These are phyloP conservation scores for Helogale parvula DNA, from an alignment of 2,113 vertebrate species.

Conservation along the genomic window DNA sequence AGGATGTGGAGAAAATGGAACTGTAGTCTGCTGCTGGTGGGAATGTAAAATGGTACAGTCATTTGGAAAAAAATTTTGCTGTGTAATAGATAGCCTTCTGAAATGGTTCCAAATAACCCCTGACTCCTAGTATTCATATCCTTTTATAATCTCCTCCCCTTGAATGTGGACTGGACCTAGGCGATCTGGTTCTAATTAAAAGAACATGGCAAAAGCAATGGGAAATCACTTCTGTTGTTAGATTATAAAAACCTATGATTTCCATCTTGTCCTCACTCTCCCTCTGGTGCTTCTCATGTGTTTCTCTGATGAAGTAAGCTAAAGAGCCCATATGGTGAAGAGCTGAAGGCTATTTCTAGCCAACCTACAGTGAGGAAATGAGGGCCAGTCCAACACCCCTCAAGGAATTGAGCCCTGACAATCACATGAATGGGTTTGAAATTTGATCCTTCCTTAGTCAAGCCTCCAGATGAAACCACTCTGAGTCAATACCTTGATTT, in stretches of 20 bases:
- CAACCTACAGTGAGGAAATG: not conserved
- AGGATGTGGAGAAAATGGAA: not conserved
- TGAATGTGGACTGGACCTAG: not conserved
- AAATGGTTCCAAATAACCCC: not conserved
- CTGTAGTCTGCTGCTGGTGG: not conserved
- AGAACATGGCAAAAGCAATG: not conserved
- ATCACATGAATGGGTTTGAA: not conserved
- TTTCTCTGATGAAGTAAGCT: not conserved
- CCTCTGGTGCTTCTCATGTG: not conserved
- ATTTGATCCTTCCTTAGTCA: not conserved
- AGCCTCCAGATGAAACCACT: not conserved
- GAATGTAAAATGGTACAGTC: not conserved
- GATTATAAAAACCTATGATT: not conserved
- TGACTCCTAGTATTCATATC: not conserved
- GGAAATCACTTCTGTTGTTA: not conserved
- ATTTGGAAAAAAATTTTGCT: not conserved
- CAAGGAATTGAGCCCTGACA: not conserved
- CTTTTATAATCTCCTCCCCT: not conserved
- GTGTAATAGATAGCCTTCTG: not conserved
- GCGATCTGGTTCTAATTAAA: not conserved
- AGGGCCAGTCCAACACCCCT: not conserved
- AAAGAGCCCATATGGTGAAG: not conserved
- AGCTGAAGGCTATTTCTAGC: not conserved
- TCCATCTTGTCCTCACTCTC: not conserved
- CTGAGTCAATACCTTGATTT: not conserved